Percentiles rank a stretch among this genome's conserved stretches.
Conservation (phyloP, 2,797 vertebrate genomes). For the Eulemur mongoz region DNA sequence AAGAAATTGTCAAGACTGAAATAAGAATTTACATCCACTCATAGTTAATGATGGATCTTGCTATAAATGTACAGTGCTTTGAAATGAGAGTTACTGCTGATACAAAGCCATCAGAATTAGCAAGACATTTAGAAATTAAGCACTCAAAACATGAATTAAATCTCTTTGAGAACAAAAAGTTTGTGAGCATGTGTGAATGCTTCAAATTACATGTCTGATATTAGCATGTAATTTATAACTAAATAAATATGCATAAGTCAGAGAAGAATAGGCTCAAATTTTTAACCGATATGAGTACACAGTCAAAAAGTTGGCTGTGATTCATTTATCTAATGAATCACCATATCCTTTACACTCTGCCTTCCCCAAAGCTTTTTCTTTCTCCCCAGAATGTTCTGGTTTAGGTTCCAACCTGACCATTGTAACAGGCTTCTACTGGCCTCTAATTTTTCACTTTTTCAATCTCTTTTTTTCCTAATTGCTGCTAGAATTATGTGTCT, state of each 20-base stretch:
- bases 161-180: background rate
- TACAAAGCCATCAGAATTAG: constrained; percentile 29
- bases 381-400: background rate
- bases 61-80: background rate
- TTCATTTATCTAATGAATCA: background rate
- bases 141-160: background rate
- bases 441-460: background rate
- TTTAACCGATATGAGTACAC: background rate
- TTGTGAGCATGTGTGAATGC: background rate
- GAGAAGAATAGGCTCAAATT: background rate
- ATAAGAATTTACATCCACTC: background rate
- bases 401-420: background rate
- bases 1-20: constrained; percentile 3
- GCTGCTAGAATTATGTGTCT: constrained; percentile 5
- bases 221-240: background rate
- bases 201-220: background rate
- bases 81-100: background rate
- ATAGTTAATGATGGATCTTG: background rate
- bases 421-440: background rate
- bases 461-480: background rate
- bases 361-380: background rate
- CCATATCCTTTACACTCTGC: background rate
- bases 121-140: background rate
- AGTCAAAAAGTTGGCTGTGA: background rate
- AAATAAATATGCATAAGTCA: background rate